These are phyloP conservation scores for Siniperca scherzeri DNA, from an alignment of 2,797 vertebrate genomes.

Conservation along the genomic window DNA sequence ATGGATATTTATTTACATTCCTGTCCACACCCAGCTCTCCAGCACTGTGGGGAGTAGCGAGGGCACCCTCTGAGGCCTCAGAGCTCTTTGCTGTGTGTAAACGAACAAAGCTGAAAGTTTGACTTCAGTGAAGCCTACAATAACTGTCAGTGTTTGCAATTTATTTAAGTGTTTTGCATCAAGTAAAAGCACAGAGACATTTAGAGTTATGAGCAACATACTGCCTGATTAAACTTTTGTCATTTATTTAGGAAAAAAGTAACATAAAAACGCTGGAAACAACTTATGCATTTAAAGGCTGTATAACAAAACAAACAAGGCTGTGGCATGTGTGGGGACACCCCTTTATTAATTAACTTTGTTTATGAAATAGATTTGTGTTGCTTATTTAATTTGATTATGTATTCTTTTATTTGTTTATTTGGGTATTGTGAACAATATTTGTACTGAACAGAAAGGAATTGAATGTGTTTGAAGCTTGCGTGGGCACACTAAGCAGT, in stretches of 20 bases:
- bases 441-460: slow-evolving; percentile 56
- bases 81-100: slow-evolving; percentile 44
- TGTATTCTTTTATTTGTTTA: slow-evolving; percentile 42
- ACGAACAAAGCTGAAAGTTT: slow-evolving; percentile 71
- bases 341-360: slow-evolving; percentile 55
- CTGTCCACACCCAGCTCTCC: slow-evolving; percentile 64
- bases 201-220: slow-evolving; percentile 70
- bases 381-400: slow-evolving; percentile 51
- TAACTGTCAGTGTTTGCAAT: slow-evolving; percentile 64
- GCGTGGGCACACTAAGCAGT: slow-evolving; percentile 53
- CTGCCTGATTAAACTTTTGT: slow-evolving; percentile 72
- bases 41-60: slow-evolving; percentile 34
- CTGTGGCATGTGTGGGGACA: slow-evolving; percentile 64
- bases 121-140: slow-evolving; percentile 84
- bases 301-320: slow-evolving; percentile 44
- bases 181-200: slow-evolving; percentile 69
- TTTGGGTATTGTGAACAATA: slow-evolving; percentile 55
- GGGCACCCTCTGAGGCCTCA: slow-evolving; percentile 46
- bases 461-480: slow-evolving; percentile 70
- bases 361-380: slow-evolving; percentile 54
- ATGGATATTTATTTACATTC: slow-evolving; percentile 77
- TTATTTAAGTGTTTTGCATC: slow-evolving; percentile 54
- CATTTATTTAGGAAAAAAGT: slow-evolving; percentile 52
- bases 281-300: slow-evolving; percentile 59
- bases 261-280: slow-evolving; percentile 34